Evolutionary conservation across 2,113 vertebrate species (phyloP), one percentile per base, ranked within the genome.

Genomic region (Python bivittatus): DNA sequence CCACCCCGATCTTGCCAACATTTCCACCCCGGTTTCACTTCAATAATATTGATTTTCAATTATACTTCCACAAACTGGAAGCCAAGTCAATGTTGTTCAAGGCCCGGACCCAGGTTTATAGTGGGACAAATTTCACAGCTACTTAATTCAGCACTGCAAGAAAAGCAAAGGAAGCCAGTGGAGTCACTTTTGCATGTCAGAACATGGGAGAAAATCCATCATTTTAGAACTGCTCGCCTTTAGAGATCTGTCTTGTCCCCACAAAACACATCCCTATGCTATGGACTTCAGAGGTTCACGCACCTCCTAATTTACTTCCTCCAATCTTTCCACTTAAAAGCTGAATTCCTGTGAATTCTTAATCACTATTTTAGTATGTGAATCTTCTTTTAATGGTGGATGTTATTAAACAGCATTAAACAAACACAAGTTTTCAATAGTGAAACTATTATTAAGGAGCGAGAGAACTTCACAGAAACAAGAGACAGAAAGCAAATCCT

Each of bases 401-500:
- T 79, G 20, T 27, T 15, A 22, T 68, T 0, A 0, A 3, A 86
- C 52, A 60, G 0, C 0, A 6, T 54, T 54, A 48, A 89, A 38
- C 72, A 20, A 48, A n/a, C 90, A 61, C 93, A 84, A 23, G 48
- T 91, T 48, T 13, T 29, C 52, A 84, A 54, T 25, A 53, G 15
- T 12, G 83, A 92, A 94, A 38, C 86, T 60, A 60, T 1, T 61
- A 44, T n/a, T 90, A 13, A 38, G 33, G 22, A 20, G 48, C 12
- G 27, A 1, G 9, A 54, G 29, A 86, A 54, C 20, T 53, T 54
- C 52, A 86, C 4, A 38, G 56, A 84, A n/a, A 29, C 3, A 48
- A 56, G 84, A 79, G 91, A 91, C 91, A 93, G 84, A 88, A 96
- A 96, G 95, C 33, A 94, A 90, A 93, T 88, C 90, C 95, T 91